Evolutionary conservation across 2,797 vertebrate genomes (phyloP).

Genomic region (Mergus octosetaceus): DNA sequence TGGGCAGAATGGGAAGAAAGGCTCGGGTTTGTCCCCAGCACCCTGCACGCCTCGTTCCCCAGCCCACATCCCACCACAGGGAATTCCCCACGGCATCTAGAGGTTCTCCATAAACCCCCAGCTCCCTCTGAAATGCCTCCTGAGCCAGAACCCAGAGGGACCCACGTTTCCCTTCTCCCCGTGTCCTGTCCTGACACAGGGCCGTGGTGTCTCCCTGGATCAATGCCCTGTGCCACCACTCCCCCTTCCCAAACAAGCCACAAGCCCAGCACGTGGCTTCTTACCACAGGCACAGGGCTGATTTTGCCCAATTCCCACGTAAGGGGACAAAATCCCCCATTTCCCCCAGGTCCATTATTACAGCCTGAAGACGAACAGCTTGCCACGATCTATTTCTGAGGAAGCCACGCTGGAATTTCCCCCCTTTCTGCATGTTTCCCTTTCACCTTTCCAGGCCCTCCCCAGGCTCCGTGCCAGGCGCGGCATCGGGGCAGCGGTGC

Average conservation of each 20-base stretch:
- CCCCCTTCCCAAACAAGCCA: neutral
- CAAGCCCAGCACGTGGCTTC: accelerated
- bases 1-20: neutral
- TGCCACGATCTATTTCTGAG: neutral
- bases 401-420: neutral
- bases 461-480: neutral
- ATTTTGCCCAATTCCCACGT: neutral
- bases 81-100: neutral
- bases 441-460: neutral
- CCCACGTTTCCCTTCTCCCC: accelerated
- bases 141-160: neutral
- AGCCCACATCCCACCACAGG: neutral
- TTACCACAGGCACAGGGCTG: accelerated
- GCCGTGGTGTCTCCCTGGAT: too few relatives aligned
- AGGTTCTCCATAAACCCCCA: neutral
- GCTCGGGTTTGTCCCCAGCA: neutral
- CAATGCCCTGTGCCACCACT: neutral
- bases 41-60: accelerated
- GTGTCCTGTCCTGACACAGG: too few relatives aligned
- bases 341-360: neutral
- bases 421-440: neutral
- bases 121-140: neutral
- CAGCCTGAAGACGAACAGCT: neutral
- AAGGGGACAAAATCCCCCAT: neutral
- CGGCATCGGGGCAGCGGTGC: neutral